Evolutionary conservation across 2,113 vertebrate species (phyloP), one percentile per base, ranked within the genome.

Genomic region (Cavia porcellus): DNA sequence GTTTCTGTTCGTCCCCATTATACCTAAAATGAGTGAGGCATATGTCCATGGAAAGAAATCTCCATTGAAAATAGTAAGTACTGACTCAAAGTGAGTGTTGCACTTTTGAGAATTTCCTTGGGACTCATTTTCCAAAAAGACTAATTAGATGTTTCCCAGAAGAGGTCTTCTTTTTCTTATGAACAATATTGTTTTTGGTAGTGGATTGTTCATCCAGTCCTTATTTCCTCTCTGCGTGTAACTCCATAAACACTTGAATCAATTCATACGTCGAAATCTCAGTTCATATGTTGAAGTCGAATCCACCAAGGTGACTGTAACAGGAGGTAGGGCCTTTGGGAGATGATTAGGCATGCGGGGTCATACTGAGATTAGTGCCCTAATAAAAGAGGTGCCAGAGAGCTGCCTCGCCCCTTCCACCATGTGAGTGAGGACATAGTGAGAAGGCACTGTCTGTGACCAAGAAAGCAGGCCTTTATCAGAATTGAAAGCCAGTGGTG

Each of bases 41-140:
- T n/a, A 20, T 88, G 61, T 38, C 28, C 64, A 4, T 87, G 13
- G 55, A 66, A 84, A 55, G 86, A 95, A 68, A 68, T 83, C 55
- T 20, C 45, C 38, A 59, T 9, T 86, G 42, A 92, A 89, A 94
- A 52, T 30, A 85, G n/a, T 32, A 75, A 64, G 42, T 30, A 19
- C 79, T 77, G 64, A 57, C 30, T 52, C 59, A 5, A 28, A 79
- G 20, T 61, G 22, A 7, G 17, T 86, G 15, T 55, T 92, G 45
- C 38, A 45, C 32, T 42, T 45, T 66, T 62, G 72, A 75, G n/a
- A 88, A 62, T 91, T 93, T 89, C 55, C 57, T 93, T 13, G 80
- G 89, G 89, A 86, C 12, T 42, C 64, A 52, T 80, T 94, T 94
- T 93, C 38, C 55, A 86, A 38, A 94, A 86, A 72, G 7, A 85